These are phyloP conservation scores for Peucedramus taeniatus DNA, from an alignment of 2,113 vertebrate species.

Conservation along the genomic window DNA sequence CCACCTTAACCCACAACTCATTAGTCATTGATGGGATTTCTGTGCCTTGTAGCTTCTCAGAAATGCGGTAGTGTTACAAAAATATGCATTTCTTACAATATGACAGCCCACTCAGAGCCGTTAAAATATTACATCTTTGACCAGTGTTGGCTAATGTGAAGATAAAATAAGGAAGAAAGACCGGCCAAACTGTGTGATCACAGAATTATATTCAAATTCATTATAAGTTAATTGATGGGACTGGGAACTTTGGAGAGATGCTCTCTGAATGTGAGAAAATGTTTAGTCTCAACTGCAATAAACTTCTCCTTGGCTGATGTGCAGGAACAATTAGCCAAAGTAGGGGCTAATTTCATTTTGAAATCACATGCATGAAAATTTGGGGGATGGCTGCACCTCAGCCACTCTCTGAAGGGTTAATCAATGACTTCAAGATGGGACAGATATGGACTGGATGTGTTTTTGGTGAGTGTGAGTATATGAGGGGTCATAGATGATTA, in stretches of 20 bases:
- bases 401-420: neutral
- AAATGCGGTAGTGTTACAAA: constrained; percentile 15
- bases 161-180: neutral
- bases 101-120: neutral
- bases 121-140: neutral
- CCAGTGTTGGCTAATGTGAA: neutral
- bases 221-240: constrained; percentile 6
- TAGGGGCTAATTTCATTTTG: neutral
- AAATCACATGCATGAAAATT: neutral
- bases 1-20: constrained; percentile 72
- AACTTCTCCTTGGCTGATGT: neutral
- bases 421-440: neutral
- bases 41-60: constrained; percentile 13
- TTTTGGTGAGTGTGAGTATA: neutral
- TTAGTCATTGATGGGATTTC: constrained; percentile 67
- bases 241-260: neutral
- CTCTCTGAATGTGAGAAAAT: neutral
- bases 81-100: constrained; percentile 7
- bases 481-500: neutral
- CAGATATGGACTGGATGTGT: neutral
- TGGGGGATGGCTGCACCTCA: rapidly evolving
- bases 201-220: neutral
- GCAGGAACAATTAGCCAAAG: neutral
- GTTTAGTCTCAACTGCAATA: neutral
- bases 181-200: neutral